These are phyloP conservation scores for Tipula confusa DNA, from an alignment of 2,888 invertebrate species.

Conservation along the genomic window DNA sequence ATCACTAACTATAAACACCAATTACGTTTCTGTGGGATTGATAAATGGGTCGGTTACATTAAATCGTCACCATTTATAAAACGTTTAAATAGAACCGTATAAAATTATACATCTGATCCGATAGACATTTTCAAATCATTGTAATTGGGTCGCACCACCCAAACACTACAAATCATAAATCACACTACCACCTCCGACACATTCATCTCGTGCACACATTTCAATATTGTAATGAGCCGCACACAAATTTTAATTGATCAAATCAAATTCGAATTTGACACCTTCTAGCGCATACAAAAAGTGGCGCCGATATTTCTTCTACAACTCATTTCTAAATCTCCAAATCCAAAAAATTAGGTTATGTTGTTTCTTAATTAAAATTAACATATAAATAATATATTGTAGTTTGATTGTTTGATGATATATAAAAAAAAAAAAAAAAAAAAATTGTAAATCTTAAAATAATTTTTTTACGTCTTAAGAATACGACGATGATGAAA, in stretches of 20 bases:
- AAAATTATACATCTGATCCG: too few species aligned
- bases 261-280: not conserved
- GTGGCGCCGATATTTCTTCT: not conserved
- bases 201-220: too few species aligned
- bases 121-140: too few species aligned
- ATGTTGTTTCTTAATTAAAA: not conserved
- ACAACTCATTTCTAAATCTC: not conserved
- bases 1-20: too few species aligned
- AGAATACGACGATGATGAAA: constrained; percentile 16
- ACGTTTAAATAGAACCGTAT: too few species aligned
- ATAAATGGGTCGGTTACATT: too few species aligned
- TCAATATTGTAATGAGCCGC: too few species aligned
- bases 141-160: too few species aligned
- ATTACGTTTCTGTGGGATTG: too few species aligned
- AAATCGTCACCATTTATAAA: too few species aligned
- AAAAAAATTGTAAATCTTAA: not conserved
- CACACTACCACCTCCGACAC: not conserved
- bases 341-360: not conserved
- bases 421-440: not conserved
- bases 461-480: not conserved
- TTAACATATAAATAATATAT: not conserved
- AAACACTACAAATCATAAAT: not conserved
- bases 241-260: too few species aligned
- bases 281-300: not conserved
- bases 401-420: not conserved